Base-by-base conservation (phyloP, 2,888 invertebrate species). In the Choristoneura rosaceana region DNA sequence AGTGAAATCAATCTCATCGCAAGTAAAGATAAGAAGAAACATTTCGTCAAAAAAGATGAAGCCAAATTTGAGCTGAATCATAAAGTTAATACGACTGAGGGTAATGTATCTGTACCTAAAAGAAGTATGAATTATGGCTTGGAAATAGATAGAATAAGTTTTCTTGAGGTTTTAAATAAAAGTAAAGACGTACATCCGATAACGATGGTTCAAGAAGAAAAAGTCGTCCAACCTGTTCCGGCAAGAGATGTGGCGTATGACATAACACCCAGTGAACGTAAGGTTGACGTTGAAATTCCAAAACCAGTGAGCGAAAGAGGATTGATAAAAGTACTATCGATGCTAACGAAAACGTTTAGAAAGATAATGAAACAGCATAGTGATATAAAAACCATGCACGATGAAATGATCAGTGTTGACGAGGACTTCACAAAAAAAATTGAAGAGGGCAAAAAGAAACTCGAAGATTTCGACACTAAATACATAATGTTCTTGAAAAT, bases 311-410 rank as follows among this genome's bases (percentile, higher is more conserved):
- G 87, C 15, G 92, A 93, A 80, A 86, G 83, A 81, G 91, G 90
- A 8, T 76, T 94, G 0, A 79, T 92, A 0, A 93, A 91, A 82
- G 86, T 94, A 0, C 79, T 94, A 1, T 81, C 91, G 0, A 90
- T 92, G 85, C 75, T 94, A 2, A 90, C 93, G 0, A 92, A 88
- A 74, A 90, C 92, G 0, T 93, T 93, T 52, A 93, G 91, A 71
- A 93, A 89, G 69, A 88, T 92, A 9, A 91, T 89, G 84, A 91
- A 84, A 70, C 92, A 94, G 69, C 92, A 93, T 25, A 82, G 76
- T 0, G 89, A 90, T 71, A 90, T 94, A 0, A 92, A 89, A 79
- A 76, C 79, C 2, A 90, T 91, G 43, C 87, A 92, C 12, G 79
- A 77, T 10, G 87, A 84, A 71, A 76, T 93, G 15, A 78, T 80